phyloP scores from a whole-genome alignment of 2,113 vertebrate genomes.

The Aleadryas rufinucha region DNA sequence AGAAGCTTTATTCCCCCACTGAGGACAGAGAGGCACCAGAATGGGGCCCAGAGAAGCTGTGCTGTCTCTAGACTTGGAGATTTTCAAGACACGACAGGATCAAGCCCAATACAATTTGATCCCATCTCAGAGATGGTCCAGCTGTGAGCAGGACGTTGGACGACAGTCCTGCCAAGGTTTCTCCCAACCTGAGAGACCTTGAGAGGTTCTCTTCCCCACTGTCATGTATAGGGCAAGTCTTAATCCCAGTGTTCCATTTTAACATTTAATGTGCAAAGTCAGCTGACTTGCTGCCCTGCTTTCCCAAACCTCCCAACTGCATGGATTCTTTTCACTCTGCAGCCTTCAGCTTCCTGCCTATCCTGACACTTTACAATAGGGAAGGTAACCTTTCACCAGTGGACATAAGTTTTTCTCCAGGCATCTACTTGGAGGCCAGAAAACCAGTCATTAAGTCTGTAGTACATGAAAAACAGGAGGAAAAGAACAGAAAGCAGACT shows the following conservation, averaged over 20 bases:
- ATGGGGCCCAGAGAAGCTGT: not conserved
- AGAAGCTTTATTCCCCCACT: not conserved
- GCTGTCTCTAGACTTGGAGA: not conserved
- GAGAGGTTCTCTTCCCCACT: not conserved
- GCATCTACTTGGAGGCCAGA: not conserved
- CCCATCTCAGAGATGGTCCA: not conserved
- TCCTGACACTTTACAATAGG: not conserved
- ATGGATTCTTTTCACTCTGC: not conserved
- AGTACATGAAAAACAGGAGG: not conserved
- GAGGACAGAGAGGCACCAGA: not conserved
- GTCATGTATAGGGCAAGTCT: accelerated
- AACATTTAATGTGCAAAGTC: not conserved
- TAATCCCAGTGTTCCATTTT: not conserved
- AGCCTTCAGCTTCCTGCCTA: not conserved
- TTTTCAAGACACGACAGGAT: not conserved
- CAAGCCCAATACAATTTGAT: not conserved
- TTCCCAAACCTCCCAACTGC: not conserved
- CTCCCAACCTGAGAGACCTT: not conserved
- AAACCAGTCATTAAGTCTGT: not conserved
- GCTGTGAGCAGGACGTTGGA: not conserved
- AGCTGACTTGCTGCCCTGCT: not conserved
- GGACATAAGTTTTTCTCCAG: not conserved
- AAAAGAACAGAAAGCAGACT: not conserved
- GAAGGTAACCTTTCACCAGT: not conserved
- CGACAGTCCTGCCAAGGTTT: not conserved